Percentiles rank a stretch among this genome's conserved stretches.
phyloP scores from a whole-genome alignment of 2,113 vertebrate genomes.

The Hipposideros armiger region DNA sequence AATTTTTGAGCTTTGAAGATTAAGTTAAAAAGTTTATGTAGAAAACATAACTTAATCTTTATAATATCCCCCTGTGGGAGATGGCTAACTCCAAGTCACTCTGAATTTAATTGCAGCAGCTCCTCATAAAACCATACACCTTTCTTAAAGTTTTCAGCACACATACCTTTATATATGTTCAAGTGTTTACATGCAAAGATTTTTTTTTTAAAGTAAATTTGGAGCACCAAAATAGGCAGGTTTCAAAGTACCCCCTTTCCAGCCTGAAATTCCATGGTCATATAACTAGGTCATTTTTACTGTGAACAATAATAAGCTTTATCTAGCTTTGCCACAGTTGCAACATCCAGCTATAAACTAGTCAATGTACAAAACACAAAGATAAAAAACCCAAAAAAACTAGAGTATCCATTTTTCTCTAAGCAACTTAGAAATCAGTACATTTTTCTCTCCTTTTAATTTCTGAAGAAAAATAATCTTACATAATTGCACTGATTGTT shows the following conservation, averaged over 20 bases:
- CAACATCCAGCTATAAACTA: background rate
- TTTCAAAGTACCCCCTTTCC: background rate
- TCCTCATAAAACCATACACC: background rate
- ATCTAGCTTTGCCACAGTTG: slow-evolving; percentile 13
- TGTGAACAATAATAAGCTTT: background rate
- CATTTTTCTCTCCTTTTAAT: slow-evolving; percentile 22
- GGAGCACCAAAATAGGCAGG: background rate
- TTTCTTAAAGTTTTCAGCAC: slow-evolving; percentile 26
- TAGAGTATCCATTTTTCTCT: background rate
- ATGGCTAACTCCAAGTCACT: background rate
- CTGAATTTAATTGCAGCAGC: background rate
- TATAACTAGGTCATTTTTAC: background rate
- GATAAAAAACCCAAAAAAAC: background rate
- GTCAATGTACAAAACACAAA: background rate
- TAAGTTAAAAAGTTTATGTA: slow-evolving; percentile 19
- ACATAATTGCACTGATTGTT: background rate
- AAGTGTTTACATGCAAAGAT: background rate
- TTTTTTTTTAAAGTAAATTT: background rate
- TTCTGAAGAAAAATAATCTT: background rate
- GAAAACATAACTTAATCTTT: slow-evolving; percentile 62
- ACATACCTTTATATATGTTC: background rate
- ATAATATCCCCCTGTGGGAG: background rate
- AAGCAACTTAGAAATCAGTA: background rate
- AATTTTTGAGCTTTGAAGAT: slow-evolving; percentile 53
- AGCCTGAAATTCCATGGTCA: background rate